phyloP scores from a whole-genome alignment of 2,888 invertebrate species.

The Pilophorus perplexus region DNA sequence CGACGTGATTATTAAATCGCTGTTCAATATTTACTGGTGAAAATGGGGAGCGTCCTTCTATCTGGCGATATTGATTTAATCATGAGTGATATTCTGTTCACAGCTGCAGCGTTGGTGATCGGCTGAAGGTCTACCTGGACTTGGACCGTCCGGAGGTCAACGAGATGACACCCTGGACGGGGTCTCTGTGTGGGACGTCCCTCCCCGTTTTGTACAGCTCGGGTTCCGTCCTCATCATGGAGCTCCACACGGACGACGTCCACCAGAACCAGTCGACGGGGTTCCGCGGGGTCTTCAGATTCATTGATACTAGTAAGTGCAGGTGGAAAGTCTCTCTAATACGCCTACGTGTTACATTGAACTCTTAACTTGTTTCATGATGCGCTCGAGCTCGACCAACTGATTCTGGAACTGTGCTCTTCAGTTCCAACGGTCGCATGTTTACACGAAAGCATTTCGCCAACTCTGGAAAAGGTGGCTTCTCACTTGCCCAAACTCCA shows the following conservation, averaged over 20 bases:
- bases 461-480: too few relatives aligned
- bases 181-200: slow-evolving; percentile 68
- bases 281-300: slow-evolving; percentile 71
- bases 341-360: too few relatives aligned
- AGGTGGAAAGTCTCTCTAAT: too few relatives aligned
- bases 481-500: too few relatives aligned
- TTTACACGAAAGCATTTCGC: neutral
- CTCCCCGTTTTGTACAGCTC: slow-evolving; percentile 76
- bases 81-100: too few relatives aligned
- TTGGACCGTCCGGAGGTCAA: slow-evolving; percentile 52
- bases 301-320: slow-evolving; percentile 74
- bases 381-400: neutral
- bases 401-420: neutral
- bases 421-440: neutral
- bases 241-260: slow-evolving; percentile 64
- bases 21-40: too few relatives aligned
- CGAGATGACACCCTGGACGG: slow-evolving; percentile 73
- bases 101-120: slow-evolving; percentile 41
- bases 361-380: too few relatives aligned
- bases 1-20: too few relatives aligned
- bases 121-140: slow-evolving; percentile 41
- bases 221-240: slow-evolving; percentile 69
- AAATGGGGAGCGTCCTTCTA: too few relatives aligned
- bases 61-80: too few relatives aligned
- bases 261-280: slow-evolving; percentile 60